Conservation (phyloP, 2,888 invertebrate genomes). For the Clepsis dumicolana region DNA sequence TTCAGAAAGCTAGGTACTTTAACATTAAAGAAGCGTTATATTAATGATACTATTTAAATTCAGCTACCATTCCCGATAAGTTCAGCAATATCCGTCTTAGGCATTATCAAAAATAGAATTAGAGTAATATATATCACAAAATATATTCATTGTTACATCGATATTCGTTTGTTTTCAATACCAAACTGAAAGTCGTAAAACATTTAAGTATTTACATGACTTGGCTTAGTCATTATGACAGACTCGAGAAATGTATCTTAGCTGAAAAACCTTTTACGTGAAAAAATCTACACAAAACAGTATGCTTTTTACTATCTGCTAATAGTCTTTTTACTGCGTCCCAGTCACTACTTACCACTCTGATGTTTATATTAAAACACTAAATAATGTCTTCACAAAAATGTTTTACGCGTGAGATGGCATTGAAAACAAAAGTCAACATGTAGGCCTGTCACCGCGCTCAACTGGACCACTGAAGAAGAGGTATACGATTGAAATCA, state of each 20-base stretch:
- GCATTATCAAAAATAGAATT: slow-evolving; percentile 86
- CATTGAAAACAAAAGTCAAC: slow-evolving; percentile 78
- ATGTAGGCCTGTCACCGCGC: slow-evolving; percentile 74
- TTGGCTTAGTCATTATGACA: neutral
- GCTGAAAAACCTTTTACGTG: no score
- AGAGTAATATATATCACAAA: slow-evolving; percentile 85
- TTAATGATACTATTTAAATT: slow-evolving; percentile 51
- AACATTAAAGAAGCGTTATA: slow-evolving; percentile 46
- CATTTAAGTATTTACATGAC: neutral
- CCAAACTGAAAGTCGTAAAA: slow-evolving; percentile 53
- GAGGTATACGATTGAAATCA: slow-evolving; percentile 81
- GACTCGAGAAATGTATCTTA: neutral
- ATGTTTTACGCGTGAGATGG: slow-evolving; percentile 53
- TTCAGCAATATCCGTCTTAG: slow-evolving; percentile 78
- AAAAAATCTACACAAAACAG: no score
- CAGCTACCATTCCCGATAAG: slow-evolving; percentile 77
- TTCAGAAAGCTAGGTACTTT: slow-evolving; percentile 45
- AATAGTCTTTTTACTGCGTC: no score
- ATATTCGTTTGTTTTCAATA: slow-evolving; percentile 78
- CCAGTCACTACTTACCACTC: neutral
- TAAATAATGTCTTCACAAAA: neutral
- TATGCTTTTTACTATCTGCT: no score
- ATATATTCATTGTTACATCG: slow-evolving; percentile 83
- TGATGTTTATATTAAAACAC: neutral
- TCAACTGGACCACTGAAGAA: slow-evolving; percentile 81